Base-by-base conservation (phyloP, 2,797 vertebrate species). In the Falco berigora region DNA sequence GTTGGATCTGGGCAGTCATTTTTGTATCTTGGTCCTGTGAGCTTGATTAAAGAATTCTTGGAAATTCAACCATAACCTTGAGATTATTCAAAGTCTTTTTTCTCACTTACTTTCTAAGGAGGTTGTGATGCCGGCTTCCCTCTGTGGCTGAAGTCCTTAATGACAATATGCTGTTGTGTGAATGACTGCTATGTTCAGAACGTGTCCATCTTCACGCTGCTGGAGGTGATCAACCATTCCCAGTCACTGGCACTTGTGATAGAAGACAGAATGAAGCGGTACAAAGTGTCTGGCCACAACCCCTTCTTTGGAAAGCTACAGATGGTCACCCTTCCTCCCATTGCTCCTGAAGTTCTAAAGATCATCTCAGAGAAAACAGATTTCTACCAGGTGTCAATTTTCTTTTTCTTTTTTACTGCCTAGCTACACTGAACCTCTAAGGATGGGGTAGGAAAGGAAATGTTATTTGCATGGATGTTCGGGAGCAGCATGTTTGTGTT, bases 221-320 rank as follows among this genome's bases (percentile, higher is more conserved):
- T 99, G 83, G 99, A 99, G 93, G 97, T 99, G 90, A 98, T 99
- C 92, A 99, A 99, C 97, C 99, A 99, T 76, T 99, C 99, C 44
- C 99, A 99, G 98, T 99, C 99, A 13, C 97, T 99, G 55, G 99
- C 99, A 0, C 98, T 99, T 21, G 99, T 99, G 92, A 99, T 99
- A 63, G 98, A 99, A 97, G 99, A 99, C 98, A 99, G 99, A 96
- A 98, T 98, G 96, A 98, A 98, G 62, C 98, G 99, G 69, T 98
- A 99, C 93, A 98, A 98, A 95, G 98, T 78, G 80, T 98, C 98
- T 4, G 98, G 98, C 21, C 97, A 98, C 85, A 99, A 98, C 95
- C 98, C 98, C 1, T 98, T 99, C 87, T 98, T 98, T 49, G 99
- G 99, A 79, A 98, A 98, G 90, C 97, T 99, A 81, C 99, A 99